These are phyloP conservation scores for Heliconius ismenius DNA, from an alignment of 2,888 invertebrate species.

Conservation along the genomic window DNA sequence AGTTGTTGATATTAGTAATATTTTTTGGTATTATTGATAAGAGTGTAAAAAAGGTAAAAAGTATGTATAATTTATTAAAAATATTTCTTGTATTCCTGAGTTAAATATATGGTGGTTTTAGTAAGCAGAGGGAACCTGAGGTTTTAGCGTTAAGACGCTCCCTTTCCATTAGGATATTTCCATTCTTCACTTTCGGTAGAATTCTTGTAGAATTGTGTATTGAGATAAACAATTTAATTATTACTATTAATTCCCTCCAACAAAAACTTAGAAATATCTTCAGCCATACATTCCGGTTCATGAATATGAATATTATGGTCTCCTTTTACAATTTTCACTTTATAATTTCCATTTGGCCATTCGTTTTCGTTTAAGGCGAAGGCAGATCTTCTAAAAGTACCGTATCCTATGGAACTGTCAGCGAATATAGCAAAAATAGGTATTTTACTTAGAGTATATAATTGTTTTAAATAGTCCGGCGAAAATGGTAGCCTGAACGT, in stretches of 20 bases:
- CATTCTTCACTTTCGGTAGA: no score
- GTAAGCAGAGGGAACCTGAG: no score
- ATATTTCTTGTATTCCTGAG: no score
- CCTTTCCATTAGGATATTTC: no score
- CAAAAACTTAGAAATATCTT: conserved; percentile 50
- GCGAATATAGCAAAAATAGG: conserved; percentile 62
- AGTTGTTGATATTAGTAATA: no score
- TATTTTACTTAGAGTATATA: conserved; percentile 54
- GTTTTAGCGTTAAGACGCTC: no score
- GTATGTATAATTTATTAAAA: no score
- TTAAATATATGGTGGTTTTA: no score
- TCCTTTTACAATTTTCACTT: conserved; percentile 69
- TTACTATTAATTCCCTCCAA: conserved; percentile 48
- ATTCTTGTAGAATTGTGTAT: no score
- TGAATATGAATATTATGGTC: conserved; percentile 83
- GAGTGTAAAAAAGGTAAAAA: no score
- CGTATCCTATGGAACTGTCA: not conserved
- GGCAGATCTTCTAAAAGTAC: conserved; percentile 43
- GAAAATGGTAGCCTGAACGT: conserved; percentile 57
- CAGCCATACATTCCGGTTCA: conserved; percentile 77
- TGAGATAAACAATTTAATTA: conserved; percentile 23
- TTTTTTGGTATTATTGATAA: no score
- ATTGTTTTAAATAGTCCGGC: conserved; percentile 48
- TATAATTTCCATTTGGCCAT: conserved; percentile 63
- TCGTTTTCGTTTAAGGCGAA: conserved; percentile 55